These are phyloP conservation scores for Rhagologus leucostigma DNA, from an alignment of 2,113 vertebrate genomes.

Conservation along the genomic window DNA sequence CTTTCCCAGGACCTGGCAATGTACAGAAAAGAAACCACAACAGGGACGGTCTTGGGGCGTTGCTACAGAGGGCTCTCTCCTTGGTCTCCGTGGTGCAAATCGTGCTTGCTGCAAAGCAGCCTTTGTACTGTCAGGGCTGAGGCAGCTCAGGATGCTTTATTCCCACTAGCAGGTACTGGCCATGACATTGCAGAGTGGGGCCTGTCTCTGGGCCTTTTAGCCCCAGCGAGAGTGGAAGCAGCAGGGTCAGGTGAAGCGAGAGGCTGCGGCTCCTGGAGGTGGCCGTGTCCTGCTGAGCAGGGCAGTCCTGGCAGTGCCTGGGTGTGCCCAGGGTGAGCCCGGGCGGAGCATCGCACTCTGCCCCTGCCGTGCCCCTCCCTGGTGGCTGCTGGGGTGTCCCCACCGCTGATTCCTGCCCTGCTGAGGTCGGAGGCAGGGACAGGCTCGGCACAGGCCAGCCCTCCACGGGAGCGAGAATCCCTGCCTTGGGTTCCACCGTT, in stretches of 20 bases:
- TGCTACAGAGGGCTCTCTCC: neutral
- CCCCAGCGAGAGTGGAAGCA: rapidly evolving
- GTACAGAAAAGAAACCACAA: neutral
- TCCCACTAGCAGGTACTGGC: neutral
- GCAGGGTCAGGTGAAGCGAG: rapidly evolving
- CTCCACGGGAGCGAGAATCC: rapidly evolving
- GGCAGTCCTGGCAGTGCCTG: neutral
- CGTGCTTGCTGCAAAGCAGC: neutral
- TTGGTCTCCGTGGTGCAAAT: neutral
- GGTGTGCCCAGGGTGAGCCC: rapidly evolving
- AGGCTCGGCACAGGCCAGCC: neutral
- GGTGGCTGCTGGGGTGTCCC: neutral
- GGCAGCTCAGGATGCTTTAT: neutral
- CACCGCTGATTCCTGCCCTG: rapidly evolving
- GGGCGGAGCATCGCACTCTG: rapidly evolving
- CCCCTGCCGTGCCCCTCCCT: neutral
- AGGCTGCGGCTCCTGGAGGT: neutral
- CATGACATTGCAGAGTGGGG: rapidly evolving
- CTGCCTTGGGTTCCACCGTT: neutral
- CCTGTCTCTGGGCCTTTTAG: neutral
- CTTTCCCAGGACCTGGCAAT: neutral
- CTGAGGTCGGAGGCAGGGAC: rapidly evolving
- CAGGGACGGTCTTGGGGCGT: too few relatives aligned
- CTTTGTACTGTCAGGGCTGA: neutral
- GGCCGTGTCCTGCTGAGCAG: neutral